Evolutionary conservation across 2,888 invertebrate species (phyloP).

Genomic region (Melitaea athalia): DNA sequence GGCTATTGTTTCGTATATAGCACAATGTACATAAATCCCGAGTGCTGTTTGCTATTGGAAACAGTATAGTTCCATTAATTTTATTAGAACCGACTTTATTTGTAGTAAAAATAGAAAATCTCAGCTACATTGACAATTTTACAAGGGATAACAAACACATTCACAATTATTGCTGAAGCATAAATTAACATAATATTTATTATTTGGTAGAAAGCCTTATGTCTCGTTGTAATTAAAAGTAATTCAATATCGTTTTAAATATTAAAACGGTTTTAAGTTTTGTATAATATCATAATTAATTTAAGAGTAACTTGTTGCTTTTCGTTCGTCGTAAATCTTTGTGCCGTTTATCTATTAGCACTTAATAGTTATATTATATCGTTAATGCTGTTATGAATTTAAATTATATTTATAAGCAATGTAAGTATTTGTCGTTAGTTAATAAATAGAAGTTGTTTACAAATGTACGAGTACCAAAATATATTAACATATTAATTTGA

Average conservation of each 20-base stretch:
- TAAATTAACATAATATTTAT: background rate
- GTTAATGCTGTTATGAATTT: slow-evolving; percentile 8
- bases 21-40: background rate
- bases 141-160: background rate
- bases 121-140: slow-evolving; percentile 8
- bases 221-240: background rate
- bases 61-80: slow-evolving; percentile 9
- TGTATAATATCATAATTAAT: background rate
- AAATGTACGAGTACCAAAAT: too few relatives aligned
- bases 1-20: background rate
- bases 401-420: slow-evolving; percentile 7
- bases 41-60: slow-evolving; percentile 10
- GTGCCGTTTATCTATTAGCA: background rate
- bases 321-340: too few relatives aligned
- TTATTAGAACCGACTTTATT: slow-evolving; percentile 10
- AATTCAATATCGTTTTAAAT: background rate
- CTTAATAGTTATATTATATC: too few relatives aligned
- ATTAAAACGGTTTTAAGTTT: background rate
- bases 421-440: too few relatives aligned
- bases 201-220: too few relatives aligned
- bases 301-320: background rate
- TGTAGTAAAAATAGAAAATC: slow-evolving; percentile 3
- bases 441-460: too few relatives aligned
- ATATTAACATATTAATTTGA: too few relatives aligned
- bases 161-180: background rate